phyloP scores from a whole-genome alignment of 2,797 vertebrate species.

The Poeciliopsis gracilis region DNA sequence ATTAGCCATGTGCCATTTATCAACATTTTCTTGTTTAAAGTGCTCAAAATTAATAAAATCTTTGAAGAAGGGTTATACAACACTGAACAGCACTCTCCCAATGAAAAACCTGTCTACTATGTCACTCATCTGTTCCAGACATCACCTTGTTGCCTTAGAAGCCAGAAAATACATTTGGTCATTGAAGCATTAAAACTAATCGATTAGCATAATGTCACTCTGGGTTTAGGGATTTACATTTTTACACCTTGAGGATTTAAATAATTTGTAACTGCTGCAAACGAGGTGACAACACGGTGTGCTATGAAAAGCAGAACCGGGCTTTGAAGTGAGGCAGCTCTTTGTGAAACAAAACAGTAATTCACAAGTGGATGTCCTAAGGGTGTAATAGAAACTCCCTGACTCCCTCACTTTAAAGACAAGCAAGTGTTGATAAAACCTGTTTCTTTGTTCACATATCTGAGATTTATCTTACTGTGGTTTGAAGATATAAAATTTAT shows the following conservation, averaged over 20 bases:
- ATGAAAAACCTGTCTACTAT: conserved; percentile 24
- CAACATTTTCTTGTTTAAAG: conserved; percentile 2
- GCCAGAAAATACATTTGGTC: conserved; percentile 41
- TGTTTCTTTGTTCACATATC: conserved; percentile 33
- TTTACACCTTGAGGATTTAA: conserved; percentile 49
- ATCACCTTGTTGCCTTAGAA: conserved; percentile 34
- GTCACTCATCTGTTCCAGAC: conserved; percentile 42
- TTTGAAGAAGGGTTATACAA: conserved; percentile 36
- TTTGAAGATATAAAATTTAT: conserved; percentile 1
- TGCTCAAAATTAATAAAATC: conserved; percentile 19
- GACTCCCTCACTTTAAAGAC: conserved; percentile 52
- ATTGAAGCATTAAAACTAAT: conserved; percentile 53
- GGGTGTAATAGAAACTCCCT: conserved; percentile 59
- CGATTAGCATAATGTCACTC: conserved; percentile 68
- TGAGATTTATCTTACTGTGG: conserved; percentile 20
- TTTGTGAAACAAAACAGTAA: conserved; percentile 67
- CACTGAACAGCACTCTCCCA: conserved; percentile 31
- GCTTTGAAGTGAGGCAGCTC: conserved; percentile 53
- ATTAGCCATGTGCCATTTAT: conserved; percentile 6
- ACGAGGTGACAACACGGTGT: conserved; percentile 62
- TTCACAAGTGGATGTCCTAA: conserved; percentile 57
- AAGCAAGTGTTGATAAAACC: conserved; percentile 47
- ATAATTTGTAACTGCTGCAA: conserved; percentile 56
- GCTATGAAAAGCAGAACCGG: conserved; percentile 27
- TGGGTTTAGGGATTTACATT: conserved; percentile 62